phyloP scores from a whole-genome alignment of 2,797 vertebrate genomes.

The Ptychobarbus kaznakovi region DNA sequence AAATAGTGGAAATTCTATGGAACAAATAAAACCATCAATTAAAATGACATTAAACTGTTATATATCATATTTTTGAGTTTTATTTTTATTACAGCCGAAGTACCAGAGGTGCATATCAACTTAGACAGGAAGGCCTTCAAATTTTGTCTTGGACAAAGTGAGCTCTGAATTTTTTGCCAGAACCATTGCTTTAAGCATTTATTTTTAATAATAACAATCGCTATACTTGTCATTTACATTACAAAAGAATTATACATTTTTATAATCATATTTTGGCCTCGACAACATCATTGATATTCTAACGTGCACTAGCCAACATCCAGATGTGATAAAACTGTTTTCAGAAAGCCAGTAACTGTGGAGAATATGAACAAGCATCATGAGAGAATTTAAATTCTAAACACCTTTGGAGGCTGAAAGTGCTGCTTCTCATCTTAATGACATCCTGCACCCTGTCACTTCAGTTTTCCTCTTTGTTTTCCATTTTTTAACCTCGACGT shows the following conservation, averaged over 20 bases:
- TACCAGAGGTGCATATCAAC: not conserved
- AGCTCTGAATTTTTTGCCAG: not conserved
- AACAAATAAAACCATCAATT: no score
- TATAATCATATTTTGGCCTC: not conserved
- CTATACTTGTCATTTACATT: not conserved
- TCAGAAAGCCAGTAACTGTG: not conserved
- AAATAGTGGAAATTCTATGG: not conserved
- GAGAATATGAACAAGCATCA: slow-evolving; percentile 18
- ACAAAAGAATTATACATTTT: not conserved
- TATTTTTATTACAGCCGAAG: not conserved
- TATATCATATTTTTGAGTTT: not conserved
- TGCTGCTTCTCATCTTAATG: slow-evolving; percentile 19
- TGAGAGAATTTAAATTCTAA: slow-evolving; percentile 16
- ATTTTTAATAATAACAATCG: not conserved
- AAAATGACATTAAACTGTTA: not conserved
- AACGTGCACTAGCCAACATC: not conserved
- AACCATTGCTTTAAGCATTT: not conserved
- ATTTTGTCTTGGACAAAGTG: not conserved
- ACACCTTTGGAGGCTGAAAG: slow-evolving; percentile 3
- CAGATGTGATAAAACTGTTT: slow-evolving; percentile 19
- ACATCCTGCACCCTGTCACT: not conserved
- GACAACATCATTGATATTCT: not conserved
- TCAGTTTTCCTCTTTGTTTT: slow-evolving; percentile 37
- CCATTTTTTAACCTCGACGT: slow-evolving; percentile 7
- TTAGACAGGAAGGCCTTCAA: not conserved